Evolutionary conservation across 1,140 invertebrate species (phyloP).

Genomic region (Cydia strobilella): DNA sequence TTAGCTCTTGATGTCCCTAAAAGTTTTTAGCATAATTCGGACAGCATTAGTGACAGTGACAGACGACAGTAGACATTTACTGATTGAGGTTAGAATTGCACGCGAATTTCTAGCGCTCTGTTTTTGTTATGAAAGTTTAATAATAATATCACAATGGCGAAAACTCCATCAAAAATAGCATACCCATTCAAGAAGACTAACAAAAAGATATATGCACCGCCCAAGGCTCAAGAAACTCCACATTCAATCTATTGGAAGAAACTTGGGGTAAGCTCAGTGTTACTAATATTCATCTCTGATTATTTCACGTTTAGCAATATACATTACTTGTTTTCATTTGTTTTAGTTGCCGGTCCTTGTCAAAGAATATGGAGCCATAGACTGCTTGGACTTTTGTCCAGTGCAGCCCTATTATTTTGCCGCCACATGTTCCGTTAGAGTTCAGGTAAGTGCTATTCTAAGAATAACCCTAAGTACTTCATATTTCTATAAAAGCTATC

Average conservation of each 20-base stretch:
- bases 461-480: no score
- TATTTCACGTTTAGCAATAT: constrained; percentile 23
- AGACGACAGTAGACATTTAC: constrained; percentile 4
- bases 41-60: not conserved
- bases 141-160: constrained; percentile 51
- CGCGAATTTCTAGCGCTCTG: not conserved
- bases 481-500: no score
- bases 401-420: constrained; percentile 93
- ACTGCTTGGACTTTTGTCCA: constrained; percentile 94
- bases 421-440: constrained; percentile 93
- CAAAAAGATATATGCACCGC: constrained; percentile 85
- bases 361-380: constrained; percentile 95
- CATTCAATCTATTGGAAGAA: constrained; percentile 94
- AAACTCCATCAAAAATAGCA: constrained; percentile 42
- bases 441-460: constrained; percentile 82
- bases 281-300: constrained; percentile 14
- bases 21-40: not conserved
- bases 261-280: constrained; percentile 83
- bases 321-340: constrained; percentile 28
- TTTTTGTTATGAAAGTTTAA: constrained; percentile 31
- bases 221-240: constrained; percentile 84
- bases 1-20: not conserved
- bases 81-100: constrained; percentile 24
- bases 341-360: constrained; percentile 91
- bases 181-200: constrained; percentile 87